These are phyloP conservation scores for Mycetomoellerius zeteki DNA, from an alignment of 1,140 invertebrate genomes.

Conservation along the genomic window DNA sequence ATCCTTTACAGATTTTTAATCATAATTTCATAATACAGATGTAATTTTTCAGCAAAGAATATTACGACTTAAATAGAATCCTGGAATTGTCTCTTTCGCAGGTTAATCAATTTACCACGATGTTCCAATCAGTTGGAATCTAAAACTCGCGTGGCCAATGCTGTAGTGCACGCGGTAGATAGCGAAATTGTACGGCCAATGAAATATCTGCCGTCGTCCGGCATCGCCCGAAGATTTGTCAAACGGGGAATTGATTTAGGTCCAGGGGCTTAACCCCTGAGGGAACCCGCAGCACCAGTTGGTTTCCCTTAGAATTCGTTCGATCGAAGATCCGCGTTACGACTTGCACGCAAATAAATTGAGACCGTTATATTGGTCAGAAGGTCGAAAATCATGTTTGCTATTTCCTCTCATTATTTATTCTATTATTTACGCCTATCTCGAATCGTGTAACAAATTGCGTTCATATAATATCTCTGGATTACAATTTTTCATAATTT, in stretches of 20 bases:
- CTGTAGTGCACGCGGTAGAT: conserved; percentile 59
- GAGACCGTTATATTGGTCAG: conserved; percentile 68
- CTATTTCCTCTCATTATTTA: conserved; percentile 42
- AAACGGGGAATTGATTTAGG: conserved; percentile 80
- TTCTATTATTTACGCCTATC: not conserved
- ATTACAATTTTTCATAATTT: not conserved
- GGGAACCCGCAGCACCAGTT: conserved; percentile 69
- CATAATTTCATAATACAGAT: not conserved
- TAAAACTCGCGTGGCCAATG: conserved; percentile 68
- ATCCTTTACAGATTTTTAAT: not conserved
- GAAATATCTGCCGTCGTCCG: conserved; percentile 78
- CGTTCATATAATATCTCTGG: not conserved
- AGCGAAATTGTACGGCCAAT: conserved; percentile 75
- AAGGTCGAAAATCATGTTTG: conserved; percentile 57
- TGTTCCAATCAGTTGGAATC: conserved; percentile 48
- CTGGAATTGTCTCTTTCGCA: not conserved
- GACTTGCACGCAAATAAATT: conserved; percentile 74
- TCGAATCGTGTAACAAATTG: conserved; percentile 41
- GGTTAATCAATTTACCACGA: conserved; percentile 20
- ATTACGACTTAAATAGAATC: not conserved
- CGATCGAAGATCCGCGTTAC: conserved; percentile 60
- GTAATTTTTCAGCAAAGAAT: not conserved
- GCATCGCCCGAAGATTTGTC: conserved; percentile 79
- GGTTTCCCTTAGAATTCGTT: conserved; percentile 73
- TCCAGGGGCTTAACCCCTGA: conserved; percentile 71